Conservation (phyloP, 2,113 vertebrate genomes). For the rabbit (Oryctolagus cuniculus) region mOryCun1.1 NC_091433.1:1096501-1097000, state of each 20-base stretch:
- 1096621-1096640: conserved; percentile 98
- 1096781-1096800: not conserved
- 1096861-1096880: not conserved
- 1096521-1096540: not conserved
- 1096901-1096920: not conserved
- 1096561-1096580: too few species aligned
- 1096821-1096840: not conserved
- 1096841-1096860: too few species aligned
- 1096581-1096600: not conserved
- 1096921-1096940: not conserved
- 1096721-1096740: conserved; percentile 90
- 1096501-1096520: rapidly evolving
- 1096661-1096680: conserved; percentile 95
- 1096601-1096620: conserved; percentile 99
- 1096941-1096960: not conserved
- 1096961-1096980: too few species aligned
- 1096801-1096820: too few species aligned
- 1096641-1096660: conserved; percentile 97
- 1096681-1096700: conserved; percentile 90
- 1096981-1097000: rapidly evolving
- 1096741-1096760: conserved; percentile 90
- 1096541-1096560: too few species aligned
- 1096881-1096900: not conserved
- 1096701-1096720: conserved; percentile 91
- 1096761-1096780: conserved; percentile 75